Evolutionary conservation across 1,140 invertebrate genomes (phyloP).

Genomic region (Maniola jurtina): DNA sequence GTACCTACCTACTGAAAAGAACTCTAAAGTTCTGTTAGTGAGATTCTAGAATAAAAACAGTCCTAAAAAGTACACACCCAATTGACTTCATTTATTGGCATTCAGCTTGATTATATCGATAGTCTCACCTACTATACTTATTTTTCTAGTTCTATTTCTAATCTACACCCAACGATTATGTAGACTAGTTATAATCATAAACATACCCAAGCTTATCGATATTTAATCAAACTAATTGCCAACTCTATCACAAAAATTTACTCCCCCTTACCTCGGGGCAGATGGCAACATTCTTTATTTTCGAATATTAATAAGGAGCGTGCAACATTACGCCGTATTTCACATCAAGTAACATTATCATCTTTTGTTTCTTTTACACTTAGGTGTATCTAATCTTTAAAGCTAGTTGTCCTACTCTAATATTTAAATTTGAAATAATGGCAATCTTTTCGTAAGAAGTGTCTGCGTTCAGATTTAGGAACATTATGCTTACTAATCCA

Average conservation of each 20-base stretch:
- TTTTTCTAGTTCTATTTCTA: too few species aligned
- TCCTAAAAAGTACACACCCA: too few species aligned
- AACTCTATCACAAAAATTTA: slow-evolving; percentile 43
- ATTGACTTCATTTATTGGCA: too few species aligned
- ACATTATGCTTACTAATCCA: neutral
- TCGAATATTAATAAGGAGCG: slow-evolving; percentile 74
- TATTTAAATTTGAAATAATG: slow-evolving; percentile 52
- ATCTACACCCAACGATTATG: too few species aligned
- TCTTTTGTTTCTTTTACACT: slow-evolving; percentile 39
- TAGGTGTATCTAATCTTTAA: slow-evolving; percentile 26
- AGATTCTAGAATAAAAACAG: too few species aligned
- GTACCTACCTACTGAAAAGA: too few species aligned
- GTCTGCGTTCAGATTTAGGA: slow-evolving; percentile 34
- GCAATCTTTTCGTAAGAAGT: slow-evolving; percentile 38
- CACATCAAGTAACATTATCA: slow-evolving; percentile 59
- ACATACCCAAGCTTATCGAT: neutral
- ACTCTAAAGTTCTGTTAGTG: too few species aligned
- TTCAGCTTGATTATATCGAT: too few species aligned
- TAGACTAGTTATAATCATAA: too few species aligned
- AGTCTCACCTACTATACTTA: too few species aligned
- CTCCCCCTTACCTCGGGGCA: slow-evolving; percentile 57
- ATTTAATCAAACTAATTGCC: neutral
- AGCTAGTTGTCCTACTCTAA: slow-evolving; percentile 40
- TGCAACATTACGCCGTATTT: slow-evolving; percentile 72
- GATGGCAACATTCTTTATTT: slow-evolving; percentile 75